These are phyloP conservation scores for Cygnus olor DNA, from an alignment of 2,797 vertebrate genomes.

Conservation along the genomic window DNA sequence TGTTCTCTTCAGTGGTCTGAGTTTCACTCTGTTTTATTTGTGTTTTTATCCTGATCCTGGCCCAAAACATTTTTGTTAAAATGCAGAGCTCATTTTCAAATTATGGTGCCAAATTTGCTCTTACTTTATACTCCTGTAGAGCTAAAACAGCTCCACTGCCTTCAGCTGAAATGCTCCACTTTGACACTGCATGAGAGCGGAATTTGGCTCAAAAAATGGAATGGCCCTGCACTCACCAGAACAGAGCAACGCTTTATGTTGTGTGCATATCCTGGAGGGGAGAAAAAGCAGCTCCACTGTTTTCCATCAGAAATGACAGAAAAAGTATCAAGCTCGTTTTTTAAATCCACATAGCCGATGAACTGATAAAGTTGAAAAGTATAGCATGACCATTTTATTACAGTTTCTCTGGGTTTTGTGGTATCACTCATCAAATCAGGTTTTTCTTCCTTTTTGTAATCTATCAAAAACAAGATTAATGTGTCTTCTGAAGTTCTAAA, in stretches of 20 bases:
- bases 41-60: neutral
- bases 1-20: neutral
- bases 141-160: neutral
- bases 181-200: neutral
- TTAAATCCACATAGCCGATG: conserved; percentile 6
- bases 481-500: neutral
- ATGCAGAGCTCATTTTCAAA: neutral
- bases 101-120: neutral
- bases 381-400: conserved; percentile 14
- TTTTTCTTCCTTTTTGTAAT: conserved; percentile 23
- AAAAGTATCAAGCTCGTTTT: conserved; percentile 47
- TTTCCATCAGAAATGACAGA: conserved; percentile 66
- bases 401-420: neutral
- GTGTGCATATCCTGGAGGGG: neutral
- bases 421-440: neutral
- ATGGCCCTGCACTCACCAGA: neutral
- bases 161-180: neutral
- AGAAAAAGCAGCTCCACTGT: conserved; percentile 43
- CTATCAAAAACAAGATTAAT: neutral
- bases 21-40: neutral
- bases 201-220: neutral
- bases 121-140: neutral
- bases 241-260: neutral
- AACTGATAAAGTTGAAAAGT: conserved; percentile 39
- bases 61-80: neutral